Evolutionary conservation across 2,797 vertebrate species (phyloP).

Genomic region (Leuciscus waleckii): DNA sequence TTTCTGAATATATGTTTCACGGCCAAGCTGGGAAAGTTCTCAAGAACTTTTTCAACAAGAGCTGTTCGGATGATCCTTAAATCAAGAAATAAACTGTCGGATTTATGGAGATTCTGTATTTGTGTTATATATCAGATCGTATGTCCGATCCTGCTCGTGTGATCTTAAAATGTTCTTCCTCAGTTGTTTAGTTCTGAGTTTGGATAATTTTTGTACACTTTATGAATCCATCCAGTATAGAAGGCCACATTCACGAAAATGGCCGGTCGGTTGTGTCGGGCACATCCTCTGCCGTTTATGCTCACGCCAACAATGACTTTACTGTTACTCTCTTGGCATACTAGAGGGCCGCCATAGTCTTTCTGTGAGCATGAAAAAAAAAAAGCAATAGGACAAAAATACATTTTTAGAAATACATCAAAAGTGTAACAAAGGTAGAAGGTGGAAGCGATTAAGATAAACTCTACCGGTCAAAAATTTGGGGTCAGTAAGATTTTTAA

Average conservation of each 20-base stretch:
- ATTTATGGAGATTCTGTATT: neutral
- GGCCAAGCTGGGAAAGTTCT: slow-evolving; percentile 41
- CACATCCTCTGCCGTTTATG: slow-evolving; percentile 93
- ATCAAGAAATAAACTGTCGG: slow-evolving; percentile 6
- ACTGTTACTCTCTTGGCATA: slow-evolving; percentile 92
- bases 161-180: slow-evolving; percentile 4
- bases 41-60: slow-evolving; percentile 6
- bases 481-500: neutral
- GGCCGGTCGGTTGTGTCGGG: slow-evolving; percentile 89
- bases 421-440: neutral
- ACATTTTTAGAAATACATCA: neutral
- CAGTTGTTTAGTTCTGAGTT: slow-evolving; percentile 58
- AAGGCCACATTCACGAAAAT: slow-evolving; percentile 96
- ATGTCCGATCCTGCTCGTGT: slow-evolving; percentile 13
- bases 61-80: slow-evolving; percentile 8
- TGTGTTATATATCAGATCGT: neutral
- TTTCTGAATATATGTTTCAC: slow-evolving; percentile 18
- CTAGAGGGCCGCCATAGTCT: slow-evolving; percentile 95
- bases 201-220: slow-evolving; percentile 83
- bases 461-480: neutral
- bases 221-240: slow-evolving; percentile 97
- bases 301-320: slow-evolving; percentile 93
- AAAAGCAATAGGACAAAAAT: neutral
- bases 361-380: slow-evolving; percentile 75
- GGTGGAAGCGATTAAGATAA: neutral